Evolutionary conservation across 1,140 invertebrate genomes (phyloP), one percentile per base, ranked within the genome.

Genomic region (Periplaneta americana): DNA sequence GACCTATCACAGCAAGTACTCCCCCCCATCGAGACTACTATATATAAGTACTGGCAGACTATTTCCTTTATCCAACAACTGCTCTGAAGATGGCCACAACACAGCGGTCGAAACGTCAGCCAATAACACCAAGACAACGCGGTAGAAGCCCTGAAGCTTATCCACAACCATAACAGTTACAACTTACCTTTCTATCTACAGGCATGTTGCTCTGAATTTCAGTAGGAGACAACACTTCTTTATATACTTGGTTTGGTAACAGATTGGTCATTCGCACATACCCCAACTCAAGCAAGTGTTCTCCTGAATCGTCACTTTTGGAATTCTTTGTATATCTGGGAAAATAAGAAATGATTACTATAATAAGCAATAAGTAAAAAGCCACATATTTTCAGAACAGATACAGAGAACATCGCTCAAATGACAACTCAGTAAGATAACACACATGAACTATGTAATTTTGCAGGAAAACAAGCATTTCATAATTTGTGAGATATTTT

Each of bases 211-310:
- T 95, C 83, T 96, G 95, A 80, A 97, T 92, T 86, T 97, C 96
- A 1, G 96, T 96, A 1, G 96, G 96, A 48, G 94, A 92, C 15
- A 99, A 87, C 13, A 99, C 97, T 88, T 98, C 96, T 75, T 95
- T 96, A 86, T 99, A 99, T 74, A 96, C 93, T 87, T 98, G 96
- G 88, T 99, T 98, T 0, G 98, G 98, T 75, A 99, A 87, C 22
- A 99, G 89, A 89, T 99, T 99, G 1, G 94, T 96, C 91, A 99
- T 97, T 75, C 97, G 93, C 32, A 99, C 94, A 87, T 98, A 99
- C 0, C 98, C 98, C n/a, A 99, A 89, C 87, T 99, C 98, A 31
- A 99, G 89, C 76, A 98, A 91, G 92, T 99, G 98, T 84, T 99
- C 98, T 48, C 98, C 97, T 0, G 97, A 98, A 87, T 99, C 98